Evolutionary conservation across 2,888 invertebrate genomes (phyloP).

Genomic region (Lasioglossum morio): DNA sequence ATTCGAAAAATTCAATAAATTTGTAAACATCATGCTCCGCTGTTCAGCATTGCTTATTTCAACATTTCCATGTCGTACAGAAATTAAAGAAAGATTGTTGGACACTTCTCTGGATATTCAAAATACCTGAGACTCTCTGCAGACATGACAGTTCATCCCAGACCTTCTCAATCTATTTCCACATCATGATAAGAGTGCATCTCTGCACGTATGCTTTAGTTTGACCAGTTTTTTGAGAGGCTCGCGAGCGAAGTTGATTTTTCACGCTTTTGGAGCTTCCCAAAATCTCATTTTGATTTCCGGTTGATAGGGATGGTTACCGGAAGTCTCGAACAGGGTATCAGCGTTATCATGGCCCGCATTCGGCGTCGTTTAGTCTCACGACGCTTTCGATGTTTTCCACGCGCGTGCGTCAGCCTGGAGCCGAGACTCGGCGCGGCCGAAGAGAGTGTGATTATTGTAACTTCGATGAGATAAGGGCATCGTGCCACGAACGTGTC

Average conservation of each 20-base stretch:
- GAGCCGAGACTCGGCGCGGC: slow-evolving; percentile 35
- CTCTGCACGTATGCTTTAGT: background rate
- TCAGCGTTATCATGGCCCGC: slow-evolving; percentile 39
- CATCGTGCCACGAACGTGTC: slow-evolving; percentile 80
- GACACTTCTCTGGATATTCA: background rate
- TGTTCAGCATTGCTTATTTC: background rate
- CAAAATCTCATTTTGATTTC: background rate
- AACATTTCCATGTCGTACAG: background rate
- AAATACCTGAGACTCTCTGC: background rate
- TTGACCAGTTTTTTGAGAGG: background rate
- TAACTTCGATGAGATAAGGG: slow-evolving; percentile 81
- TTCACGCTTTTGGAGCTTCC: background rate
- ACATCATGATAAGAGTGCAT: background rate
- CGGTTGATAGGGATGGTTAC: background rate
- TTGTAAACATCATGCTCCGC: background rate
- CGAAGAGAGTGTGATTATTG: slow-evolving; percentile 77
- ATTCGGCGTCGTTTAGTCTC: slow-evolving; percentile 81
- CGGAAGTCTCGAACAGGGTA: background rate
- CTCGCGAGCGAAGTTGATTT: background rate
- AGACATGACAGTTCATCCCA: background rate
- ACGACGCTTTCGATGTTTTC: slow-evolving; percentile 49
- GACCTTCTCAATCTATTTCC: background rate
- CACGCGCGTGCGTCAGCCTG: slow-evolving; percentile 52
- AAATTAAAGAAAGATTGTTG: background rate
- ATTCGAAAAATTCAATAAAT: background rate